Conservation (phyloP, 1,140 invertebrate genomes). For the Danaus plexippus region DNA sequence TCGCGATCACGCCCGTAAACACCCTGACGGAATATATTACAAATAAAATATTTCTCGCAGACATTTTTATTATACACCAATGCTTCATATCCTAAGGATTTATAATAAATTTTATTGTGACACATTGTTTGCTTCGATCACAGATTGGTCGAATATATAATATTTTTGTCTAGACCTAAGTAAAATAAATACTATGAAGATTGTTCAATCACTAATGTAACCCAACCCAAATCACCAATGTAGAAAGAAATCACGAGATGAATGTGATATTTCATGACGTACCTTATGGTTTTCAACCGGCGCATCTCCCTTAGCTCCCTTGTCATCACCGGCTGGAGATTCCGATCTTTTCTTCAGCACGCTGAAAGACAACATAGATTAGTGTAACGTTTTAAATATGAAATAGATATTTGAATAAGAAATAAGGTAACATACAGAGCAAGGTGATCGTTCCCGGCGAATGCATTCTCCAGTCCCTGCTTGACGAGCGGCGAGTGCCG, state of each 20-base stretch:
- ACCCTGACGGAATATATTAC: conserved; percentile 21
- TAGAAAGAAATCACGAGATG: no score
- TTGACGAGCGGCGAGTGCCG: conserved; percentile 73
- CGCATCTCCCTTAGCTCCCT: conserved; percentile 60
- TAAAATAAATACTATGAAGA: no score
- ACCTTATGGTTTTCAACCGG: conserved; percentile 64
- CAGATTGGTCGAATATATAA: no score
- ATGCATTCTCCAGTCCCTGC: conserved; percentile 73
- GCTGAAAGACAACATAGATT: conserved; percentile 28
- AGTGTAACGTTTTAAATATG: not conserved
- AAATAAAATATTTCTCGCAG: no score
- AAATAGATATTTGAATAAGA: no score
- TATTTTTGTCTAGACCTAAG: no score
- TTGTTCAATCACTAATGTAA: no score
- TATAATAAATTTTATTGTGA: no score
- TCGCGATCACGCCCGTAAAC: conserved; percentile 48
- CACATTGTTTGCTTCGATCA: no score
- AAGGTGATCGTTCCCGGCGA: conserved; percentile 70
- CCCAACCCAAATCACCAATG: no score
- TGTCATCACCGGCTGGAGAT: conserved; percentile 74
- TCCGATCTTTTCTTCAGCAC: conserved; percentile 73
- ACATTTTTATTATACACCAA: no score
- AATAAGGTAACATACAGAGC: conserved; percentile 43
- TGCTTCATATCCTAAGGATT: no score
- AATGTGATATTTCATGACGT: conserved; percentile 3